Base-by-base conservation (phyloP, 2,888 invertebrate genomes). In the Thyatira batis region DNA sequence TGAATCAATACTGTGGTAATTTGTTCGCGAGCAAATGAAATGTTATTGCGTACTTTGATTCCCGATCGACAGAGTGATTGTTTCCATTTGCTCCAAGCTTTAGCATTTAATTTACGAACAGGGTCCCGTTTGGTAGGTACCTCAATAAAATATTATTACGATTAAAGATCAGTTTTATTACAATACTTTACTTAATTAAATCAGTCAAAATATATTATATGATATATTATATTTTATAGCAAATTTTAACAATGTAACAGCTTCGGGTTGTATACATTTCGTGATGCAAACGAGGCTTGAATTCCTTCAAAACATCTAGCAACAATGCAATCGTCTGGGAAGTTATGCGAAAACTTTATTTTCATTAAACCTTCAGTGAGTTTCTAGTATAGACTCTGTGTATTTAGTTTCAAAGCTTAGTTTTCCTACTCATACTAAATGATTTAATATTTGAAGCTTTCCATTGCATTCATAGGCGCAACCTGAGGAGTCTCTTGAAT, bases 21-120 rank as follows among this genome's bases (percentile, higher is more conserved):
- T 66, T 63, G 69, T 71, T 76, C 64, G 49, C 68, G 61, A 65
- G 71, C 63, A 76, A 76, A 73, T 78, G 71, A 68, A 77, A 77
- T 78, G 73, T 78, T 79, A 80, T 75, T 78, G 72, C 73, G 67
- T 69, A 73, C 60, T 64, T 62, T 57, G 69, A 70, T 68, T 67
- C 33, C 60, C 60, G 63, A 60, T 57, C 63, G 62, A 61, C 53
- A 28, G 48, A 55, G 55, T 54, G 49, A 61, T 64, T 63, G 63
- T 60, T 65, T 65, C 50, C 23, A 49, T 45, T 51, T 52, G 44
- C 20, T 45, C 13, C 48, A 39, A 39, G 39, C 17, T 39, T 23
- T 23, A 23, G 3, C 23, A 3, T 23, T 23, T 39, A 39, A 39
- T 39, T 8, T 39, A n/a, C 5, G 17, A 8, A 17, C 2, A 39